phyloP scores from a whole-genome alignment of 2,113 vertebrate genomes.

The Talpa occidentalis region DNA sequence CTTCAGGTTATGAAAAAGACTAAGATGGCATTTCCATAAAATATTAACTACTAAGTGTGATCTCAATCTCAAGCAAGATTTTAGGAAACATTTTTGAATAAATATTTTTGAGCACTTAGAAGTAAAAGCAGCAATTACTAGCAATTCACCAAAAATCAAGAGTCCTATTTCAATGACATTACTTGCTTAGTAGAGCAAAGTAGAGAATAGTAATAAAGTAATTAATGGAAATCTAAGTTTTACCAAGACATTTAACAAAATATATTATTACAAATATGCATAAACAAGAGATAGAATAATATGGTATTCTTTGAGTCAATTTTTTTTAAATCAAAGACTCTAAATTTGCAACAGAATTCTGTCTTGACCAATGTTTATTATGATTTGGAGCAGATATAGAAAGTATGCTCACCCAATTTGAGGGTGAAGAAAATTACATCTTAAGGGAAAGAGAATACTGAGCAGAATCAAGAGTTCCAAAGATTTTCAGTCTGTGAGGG shows the following conservation, averaged over 20 bases:
- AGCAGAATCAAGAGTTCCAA: not conserved
- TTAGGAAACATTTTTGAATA: not conserved
- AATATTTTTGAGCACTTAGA: not conserved
- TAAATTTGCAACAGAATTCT: not conserved
- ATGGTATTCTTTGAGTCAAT: not conserved
- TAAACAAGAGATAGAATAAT: not conserved
- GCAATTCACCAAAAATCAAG: not conserved
- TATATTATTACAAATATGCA: not conserved
- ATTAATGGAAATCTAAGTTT: not conserved
- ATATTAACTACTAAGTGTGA: not conserved
- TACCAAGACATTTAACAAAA: not conserved
- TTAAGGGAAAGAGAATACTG: not conserved
- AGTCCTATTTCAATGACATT: not conserved
- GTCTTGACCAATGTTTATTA: not conserved
- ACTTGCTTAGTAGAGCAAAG: not conserved
- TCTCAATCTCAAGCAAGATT: not conserved
- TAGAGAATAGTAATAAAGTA: not conserved
- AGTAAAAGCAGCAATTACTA: not conserved
- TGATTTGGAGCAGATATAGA: not conserved
- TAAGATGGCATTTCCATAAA: not conserved
- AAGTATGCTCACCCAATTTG: not conserved
- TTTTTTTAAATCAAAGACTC: not conserved
- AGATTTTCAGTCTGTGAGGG: not conserved
- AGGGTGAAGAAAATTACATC: not conserved
- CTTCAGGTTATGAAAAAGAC: not conserved